A percentile compares a stretch with the other conserved stretches of the same genome.
phyloP scores from a whole-genome alignment of 2,888 invertebrate genomes.

The Thera britannica region DNA sequence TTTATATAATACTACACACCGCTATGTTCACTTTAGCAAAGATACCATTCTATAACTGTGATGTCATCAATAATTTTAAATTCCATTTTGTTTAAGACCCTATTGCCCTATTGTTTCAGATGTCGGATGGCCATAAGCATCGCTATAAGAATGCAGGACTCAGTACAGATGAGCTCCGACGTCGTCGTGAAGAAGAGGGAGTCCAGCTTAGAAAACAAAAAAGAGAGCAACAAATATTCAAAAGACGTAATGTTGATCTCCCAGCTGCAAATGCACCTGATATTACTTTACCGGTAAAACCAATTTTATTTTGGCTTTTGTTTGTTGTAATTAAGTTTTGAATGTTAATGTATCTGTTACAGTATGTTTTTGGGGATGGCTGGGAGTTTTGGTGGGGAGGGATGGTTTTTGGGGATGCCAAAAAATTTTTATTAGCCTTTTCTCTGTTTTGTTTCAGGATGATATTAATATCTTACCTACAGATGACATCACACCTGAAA shows the following conservation, averaged over 20 bases:
- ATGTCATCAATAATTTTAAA: not conserved
- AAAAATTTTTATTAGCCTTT: not conserved
- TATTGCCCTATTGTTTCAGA: conserved; percentile 61
- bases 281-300: conserved; percentile 64
- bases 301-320: too few species aligned
- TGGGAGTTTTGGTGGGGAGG: too few species aligned
- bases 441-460: conserved; percentile 67
- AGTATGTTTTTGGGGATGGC: too few species aligned
- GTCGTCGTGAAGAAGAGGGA: conserved; percentile 97
- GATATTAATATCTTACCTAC: conserved; percentile 71
- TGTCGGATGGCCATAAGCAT: conserved; percentile 94
- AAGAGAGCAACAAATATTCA: conserved; percentile 96
- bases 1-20: too few species aligned
- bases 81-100: not conserved
- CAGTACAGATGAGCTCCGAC: conserved; percentile 95
- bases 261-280: conserved; percentile 72
- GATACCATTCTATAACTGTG: too few species aligned
- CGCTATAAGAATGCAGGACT: conserved; percentile 97
- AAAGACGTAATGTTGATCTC: conserved; percentile 92
- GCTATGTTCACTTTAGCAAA: too few species aligned
- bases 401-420: not conserved
- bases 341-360: too few species aligned
- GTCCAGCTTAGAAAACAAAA: conserved; percentile 98
- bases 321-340: conserved; percentile 21
- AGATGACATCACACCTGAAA: conserved; percentile 89